These are phyloP conservation scores for Cerceris ruficornis DNA, from an alignment of 2,888 invertebrate species.

Conservation along the genomic window DNA sequence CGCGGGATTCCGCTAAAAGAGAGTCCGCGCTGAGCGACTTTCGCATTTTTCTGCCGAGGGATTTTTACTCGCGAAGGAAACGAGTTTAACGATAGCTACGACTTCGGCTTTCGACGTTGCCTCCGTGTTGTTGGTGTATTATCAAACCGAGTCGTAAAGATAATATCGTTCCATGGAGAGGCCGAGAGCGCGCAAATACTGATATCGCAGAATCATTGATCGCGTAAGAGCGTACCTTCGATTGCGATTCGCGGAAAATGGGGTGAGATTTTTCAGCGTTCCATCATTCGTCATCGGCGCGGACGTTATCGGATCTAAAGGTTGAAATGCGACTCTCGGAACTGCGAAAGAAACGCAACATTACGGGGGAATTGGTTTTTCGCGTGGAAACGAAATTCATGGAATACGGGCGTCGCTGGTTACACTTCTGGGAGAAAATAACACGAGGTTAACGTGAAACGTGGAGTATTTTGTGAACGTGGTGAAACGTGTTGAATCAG, in stretches of 20 bases:
- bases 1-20: constrained; percentile 18
- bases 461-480: too few relatives aligned
- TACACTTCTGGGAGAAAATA: too few relatives aligned
- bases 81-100: constrained; percentile 33
- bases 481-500: too few relatives aligned
- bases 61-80: constrained; percentile 30
- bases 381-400: not conserved
- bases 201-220: constrained; percentile 45
- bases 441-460: too few relatives aligned
- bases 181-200: constrained; percentile 38
- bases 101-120: constrained; percentile 1
- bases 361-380: constrained; percentile 8
- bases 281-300: constrained; percentile 14
- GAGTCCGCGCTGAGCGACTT: constrained; percentile 20
- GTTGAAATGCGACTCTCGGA: constrained; percentile 20
- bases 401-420: too few relatives aligned
- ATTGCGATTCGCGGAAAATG: constrained; percentile 25
- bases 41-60: constrained; percentile 9
- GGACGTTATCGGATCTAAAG: not conserved
- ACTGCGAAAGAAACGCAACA: constrained; percentile 1
- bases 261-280: constrained; percentile 2
- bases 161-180: constrained; percentile 43
- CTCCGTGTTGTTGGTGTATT: constrained; percentile 21
- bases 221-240: constrained; percentile 22
- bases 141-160: constrained; percentile 47